These are phyloP conservation scores for Heliothis peltigera DNA, from an alignment of 2,888 invertebrate species.

Conservation along the genomic window DNA sequence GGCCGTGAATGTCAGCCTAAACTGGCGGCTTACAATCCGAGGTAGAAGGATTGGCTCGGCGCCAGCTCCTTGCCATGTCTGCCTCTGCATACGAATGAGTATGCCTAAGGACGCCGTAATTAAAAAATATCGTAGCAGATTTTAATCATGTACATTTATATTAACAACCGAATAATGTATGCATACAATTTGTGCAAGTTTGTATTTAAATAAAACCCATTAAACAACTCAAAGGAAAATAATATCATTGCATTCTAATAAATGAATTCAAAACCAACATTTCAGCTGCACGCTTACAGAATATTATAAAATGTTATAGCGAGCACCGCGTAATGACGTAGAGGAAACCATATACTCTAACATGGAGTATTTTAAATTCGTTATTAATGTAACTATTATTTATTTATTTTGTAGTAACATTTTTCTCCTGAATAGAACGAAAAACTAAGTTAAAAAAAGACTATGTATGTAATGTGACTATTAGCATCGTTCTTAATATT, in stretches of 20 bases:
- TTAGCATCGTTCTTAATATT: too few relatives aligned
- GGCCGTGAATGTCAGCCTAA: slow-evolving; percentile 67
- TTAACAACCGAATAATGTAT: not conserved
- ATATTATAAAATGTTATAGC: not conserved
- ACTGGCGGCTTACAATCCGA: slow-evolving; percentile 75
- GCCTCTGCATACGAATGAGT: slow-evolving; percentile 66
- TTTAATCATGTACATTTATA: not conserved
- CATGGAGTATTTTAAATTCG: not conserved
- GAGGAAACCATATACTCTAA: not conserved
- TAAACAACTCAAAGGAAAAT: too few relatives aligned
- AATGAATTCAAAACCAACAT: not conserved
- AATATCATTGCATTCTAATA: too few relatives aligned
- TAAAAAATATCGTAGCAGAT: slow-evolving; percentile 64
- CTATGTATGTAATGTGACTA: too few relatives aligned
- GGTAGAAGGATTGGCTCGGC: slow-evolving; percentile 74
- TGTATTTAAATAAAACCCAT: too few relatives aligned
- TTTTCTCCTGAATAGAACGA: too few relatives aligned
- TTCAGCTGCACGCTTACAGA: not conserved
- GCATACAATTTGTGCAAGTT: not conserved
- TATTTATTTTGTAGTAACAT: too few relatives aligned
- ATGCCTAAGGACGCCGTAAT: slow-evolving; percentile 62
- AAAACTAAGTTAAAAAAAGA: too few relatives aligned
- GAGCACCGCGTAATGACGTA: not conserved
- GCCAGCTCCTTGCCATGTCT: slow-evolving; percentile 77
- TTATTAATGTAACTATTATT: not conserved